Evolutionary conservation across 1,140 invertebrate species (phyloP), one percentile per base, ranked within the genome.

Genomic region (Odontomachus brunneus): DNA sequence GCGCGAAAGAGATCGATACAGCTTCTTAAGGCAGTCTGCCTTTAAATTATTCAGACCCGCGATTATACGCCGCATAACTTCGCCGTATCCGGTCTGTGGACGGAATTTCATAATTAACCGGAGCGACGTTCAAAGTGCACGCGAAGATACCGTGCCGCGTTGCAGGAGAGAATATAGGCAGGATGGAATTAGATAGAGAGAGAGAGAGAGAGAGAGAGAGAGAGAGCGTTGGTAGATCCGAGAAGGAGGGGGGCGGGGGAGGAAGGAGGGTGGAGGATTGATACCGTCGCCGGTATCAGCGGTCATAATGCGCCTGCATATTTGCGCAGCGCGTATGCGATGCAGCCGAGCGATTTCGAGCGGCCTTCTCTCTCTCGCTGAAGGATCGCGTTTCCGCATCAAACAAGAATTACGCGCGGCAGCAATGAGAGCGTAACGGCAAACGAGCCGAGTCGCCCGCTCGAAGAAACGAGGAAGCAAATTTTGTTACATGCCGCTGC

Each of bases 371-470:
- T 33, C 38, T 7, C 38, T 44, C 69, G 33, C 12, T 66, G 33
- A 44, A 72, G 72, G 60, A 44, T 62, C 66, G 66, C 44, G 53
- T 78, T 87, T 86, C 66, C 73, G 84, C 84, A 87, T 87, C 80
- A 86, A 87, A 86, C 84, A 82, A 74, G 85, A 87, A 87, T 87
- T 87, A 87, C 72, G 85, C 78, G 57, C 71, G 71, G 66, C 53
- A 26, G 84, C 85, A 87, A 86, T 72, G 78, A 78, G 84, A 69
- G 85, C 80, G 80, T 87, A 87, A 87, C 84, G 84, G 82, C 72
- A 82, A 76, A 85, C 84, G 73, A 83, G 85, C 85, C 78, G 84
- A 73, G 78, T 71, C 84, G 84, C 73, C 75, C 72, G 84, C 51
- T 74, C 67, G 84, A 87, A 86, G 85, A 86, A 87, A 86, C 84